Evolutionary conservation across 53 echinoderm and acorn worm species (phyloP), one percentile per base, ranked within the genome.

Genomic region (Echinarachnius parma): DNA sequence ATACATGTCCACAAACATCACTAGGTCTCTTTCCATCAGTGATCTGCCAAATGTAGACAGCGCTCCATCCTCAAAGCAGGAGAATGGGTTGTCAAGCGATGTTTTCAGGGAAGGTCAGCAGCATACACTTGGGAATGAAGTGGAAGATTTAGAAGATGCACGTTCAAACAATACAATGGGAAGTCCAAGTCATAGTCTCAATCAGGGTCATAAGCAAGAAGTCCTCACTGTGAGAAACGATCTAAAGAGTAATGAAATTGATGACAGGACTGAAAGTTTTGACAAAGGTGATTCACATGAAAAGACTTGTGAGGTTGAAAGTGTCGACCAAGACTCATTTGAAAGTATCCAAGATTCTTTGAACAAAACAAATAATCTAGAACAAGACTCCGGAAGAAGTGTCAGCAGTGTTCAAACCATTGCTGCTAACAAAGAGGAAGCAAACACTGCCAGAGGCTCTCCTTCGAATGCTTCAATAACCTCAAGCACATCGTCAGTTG

Each of bases 1-100:
- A 2, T 87, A 87, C 57, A 55, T 86, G 34, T 48, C 46, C 5
- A 68, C 30, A n/a, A 48, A 60, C 36, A 26, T 62, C 9, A 49
- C 34, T 39, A 53, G 53, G 39, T 72, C 62, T 26, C 26, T 81
- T 32, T 81, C 81, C 8, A 42, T 74, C 24, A 61, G 62, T 18
- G 62, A 62, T 81, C 21, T 81, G 45, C 15, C 62, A 30, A 52
- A 24, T 36, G 63, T 81, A 27, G 60, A 63, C 48, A 30, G 44
- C 28, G 62, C 77, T 19, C 26, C 31, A 21, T 25, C 28, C 4
- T 9, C 28, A 21, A 31, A 66, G 1, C 66, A 66, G 22, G 10
- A 35, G 21, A n/a, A n/a, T 39, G 42, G 42, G 7, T 39, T 13
- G 13, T 13, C 7, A 7, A 28, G 23, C 28, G 44, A 63, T 23